phyloP scores from a whole-genome alignment of 2,113 vertebrate species.

The Thamnaconus septentrionalis region DNA sequence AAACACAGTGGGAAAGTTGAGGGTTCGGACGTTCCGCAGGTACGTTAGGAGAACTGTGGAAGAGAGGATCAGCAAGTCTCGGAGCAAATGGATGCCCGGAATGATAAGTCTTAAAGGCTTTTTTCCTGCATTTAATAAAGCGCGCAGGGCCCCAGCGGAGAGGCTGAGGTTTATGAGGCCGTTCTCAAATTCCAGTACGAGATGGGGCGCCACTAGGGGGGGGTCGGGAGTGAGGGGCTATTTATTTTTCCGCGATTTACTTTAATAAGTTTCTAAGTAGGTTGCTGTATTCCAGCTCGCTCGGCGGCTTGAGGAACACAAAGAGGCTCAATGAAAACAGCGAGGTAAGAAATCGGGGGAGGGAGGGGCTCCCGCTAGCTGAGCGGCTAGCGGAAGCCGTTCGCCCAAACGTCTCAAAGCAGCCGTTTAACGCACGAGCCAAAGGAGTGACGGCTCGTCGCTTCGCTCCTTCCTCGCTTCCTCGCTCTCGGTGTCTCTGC shows the following conservation, averaged over 20 bases:
- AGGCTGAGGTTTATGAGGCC: constrained; percentile 61
- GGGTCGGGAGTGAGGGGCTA: not conserved
- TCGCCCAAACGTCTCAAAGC: not conserved
- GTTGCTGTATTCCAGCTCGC: constrained; percentile 47
- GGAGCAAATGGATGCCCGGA: constrained; percentile 42
- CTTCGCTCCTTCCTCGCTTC: not conserved
- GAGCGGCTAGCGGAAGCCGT: too few species aligned
- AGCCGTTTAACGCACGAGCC: constrained; percentile 1
- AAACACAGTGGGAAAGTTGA: constrained; percentile 12
- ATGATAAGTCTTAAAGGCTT: constrained; percentile 49
- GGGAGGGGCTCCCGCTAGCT: constrained; percentile 26
- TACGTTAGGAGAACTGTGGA: constrained; percentile 18
- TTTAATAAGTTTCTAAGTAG: constrained; percentile 73
- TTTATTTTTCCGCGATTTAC: constrained; percentile 66
- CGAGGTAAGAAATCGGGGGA: constrained; percentile 31
- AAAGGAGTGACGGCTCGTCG: not conserved
- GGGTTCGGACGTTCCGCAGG: constrained; percentile 29
- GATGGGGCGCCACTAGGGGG: constrained; percentile 45
- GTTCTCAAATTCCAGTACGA: constrained; percentile 68
- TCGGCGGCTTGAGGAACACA: constrained; percentile 59
- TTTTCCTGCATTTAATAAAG: constrained; percentile 61
- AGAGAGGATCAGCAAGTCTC: constrained; percentile 48
- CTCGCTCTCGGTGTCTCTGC: constrained; percentile 21
- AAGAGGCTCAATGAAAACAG: constrained; percentile 48
- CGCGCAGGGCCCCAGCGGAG: constrained; percentile 51